Conservation (phyloP, 2,888 invertebrate genomes). For the Pyralis farinalis region DNA sequence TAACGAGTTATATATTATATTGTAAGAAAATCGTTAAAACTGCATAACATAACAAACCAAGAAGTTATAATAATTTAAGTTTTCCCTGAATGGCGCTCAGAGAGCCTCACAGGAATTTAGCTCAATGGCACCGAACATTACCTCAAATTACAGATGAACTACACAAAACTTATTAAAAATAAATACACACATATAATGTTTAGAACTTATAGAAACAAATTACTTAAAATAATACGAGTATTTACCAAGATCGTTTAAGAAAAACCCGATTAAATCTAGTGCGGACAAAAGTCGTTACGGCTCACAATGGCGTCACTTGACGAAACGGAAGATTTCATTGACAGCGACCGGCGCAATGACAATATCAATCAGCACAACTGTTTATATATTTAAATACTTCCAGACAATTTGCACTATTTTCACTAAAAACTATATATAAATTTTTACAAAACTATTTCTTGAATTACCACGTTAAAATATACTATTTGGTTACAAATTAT, state of each 20-base stretch:
- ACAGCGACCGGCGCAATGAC: slow-evolving; percentile 44
- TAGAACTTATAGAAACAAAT: slow-evolving; percentile 66
- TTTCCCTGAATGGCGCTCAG: slow-evolving; percentile 83
- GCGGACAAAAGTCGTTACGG: slow-evolving; percentile 87
- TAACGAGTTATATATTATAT: not conserved
- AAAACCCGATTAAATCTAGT: slow-evolving; percentile 85
- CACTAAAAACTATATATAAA: too few relatives aligned
- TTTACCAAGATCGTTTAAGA: slow-evolving; percentile 84
- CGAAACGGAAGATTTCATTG: slow-evolving; percentile 65
- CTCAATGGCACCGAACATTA: slow-evolving; percentile 82
- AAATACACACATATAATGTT: slow-evolving; percentile 47
- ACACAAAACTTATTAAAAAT: slow-evolving; percentile 67
- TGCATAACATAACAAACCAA: slow-evolving; percentile 28
- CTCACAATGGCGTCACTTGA: slow-evolving; percentile 91
- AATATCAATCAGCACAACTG: slow-evolving; percentile 28
- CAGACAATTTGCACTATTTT: too few relatives aligned
- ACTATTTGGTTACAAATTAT: too few relatives aligned
- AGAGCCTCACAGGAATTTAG: slow-evolving; percentile 86
- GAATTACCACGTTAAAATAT: too few relatives aligned
- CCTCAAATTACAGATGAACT: slow-evolving; percentile 63
- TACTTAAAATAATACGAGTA: slow-evolving; percentile 45
- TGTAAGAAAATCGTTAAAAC: slow-evolving; percentile 22
- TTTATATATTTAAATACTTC: too few relatives aligned
- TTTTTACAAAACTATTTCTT: too few relatives aligned
- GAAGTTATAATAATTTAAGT: slow-evolving; percentile 56